A percentile compares a stretch with the other conserved stretches of the same genome.
Conservation (phyloP, 2,113 vertebrate genomes). For the Podocnemis expansa region DNA sequence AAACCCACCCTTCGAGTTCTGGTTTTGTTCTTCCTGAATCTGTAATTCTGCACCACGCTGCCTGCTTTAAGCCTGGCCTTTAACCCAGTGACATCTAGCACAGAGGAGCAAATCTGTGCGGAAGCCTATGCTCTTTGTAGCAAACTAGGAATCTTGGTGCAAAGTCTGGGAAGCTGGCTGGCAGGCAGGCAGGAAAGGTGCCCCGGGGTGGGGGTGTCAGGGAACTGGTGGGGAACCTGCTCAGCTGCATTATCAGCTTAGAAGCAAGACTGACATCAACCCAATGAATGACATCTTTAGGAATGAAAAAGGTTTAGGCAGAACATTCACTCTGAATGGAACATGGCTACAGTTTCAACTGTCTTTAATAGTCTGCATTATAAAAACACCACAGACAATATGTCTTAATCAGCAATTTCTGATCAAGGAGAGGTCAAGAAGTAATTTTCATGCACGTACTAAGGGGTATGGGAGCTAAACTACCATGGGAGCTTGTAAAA, state of each 20-base stretch:
- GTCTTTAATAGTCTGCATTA: slow-evolving; percentile 49
- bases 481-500: slow-evolving; percentile 6
- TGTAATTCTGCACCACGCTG: rapidly evolving
- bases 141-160: rapidly evolving
- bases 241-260: too few species aligned
- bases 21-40: not conserved
- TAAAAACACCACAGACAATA: slow-evolving; percentile 57
- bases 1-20: not conserved
- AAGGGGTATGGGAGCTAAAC: slow-evolving; percentile 15
- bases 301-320: slow-evolving; percentile 29
- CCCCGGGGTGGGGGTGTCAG: too few species aligned
- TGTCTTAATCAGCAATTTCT: slow-evolving; percentile 45
- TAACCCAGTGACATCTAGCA: rapidly evolving
- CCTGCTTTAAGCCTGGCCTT: not conserved
- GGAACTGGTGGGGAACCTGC: too few species aligned
- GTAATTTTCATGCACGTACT: slow-evolving; percentile 31
- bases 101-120: rapidly evolving
- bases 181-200: too few species aligned
- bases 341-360: slow-evolving; percentile 35
- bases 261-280: too few species aligned
- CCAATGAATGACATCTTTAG: not conserved
- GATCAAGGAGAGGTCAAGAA: slow-evolving; percentile 46
- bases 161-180: too few species aligned
- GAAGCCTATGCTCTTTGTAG: rapidly evolving
- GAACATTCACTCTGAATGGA: slow-evolving; percentile 36